A percentile compares a stretch with the other conserved stretches of the same genome.
These are phyloP conservation scores for Peromyscus polionotus DNA, from an alignment of 2,113 vertebrate genomes.

Conservation along the genomic window DNA sequence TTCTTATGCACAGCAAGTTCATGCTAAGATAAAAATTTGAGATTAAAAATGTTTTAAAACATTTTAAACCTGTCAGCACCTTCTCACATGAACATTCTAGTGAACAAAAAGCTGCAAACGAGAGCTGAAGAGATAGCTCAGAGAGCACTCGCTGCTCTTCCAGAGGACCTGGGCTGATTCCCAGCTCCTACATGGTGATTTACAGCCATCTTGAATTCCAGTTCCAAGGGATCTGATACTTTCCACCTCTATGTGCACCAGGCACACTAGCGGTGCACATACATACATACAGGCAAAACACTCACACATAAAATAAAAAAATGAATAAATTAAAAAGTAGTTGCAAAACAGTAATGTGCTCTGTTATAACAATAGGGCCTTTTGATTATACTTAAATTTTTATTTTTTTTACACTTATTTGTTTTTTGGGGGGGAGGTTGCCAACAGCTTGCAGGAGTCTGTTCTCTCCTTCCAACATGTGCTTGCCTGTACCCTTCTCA, in stretches of 20 bases:
- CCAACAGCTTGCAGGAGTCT: background rate
- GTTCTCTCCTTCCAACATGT: background rate
- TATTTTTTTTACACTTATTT: background rate
- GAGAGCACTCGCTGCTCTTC: background rate
- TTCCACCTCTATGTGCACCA: background rate
- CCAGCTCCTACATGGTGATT: background rate
- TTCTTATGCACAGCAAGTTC: conserved; percentile 98
- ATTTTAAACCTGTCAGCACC: conserved; percentile 1
- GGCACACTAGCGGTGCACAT: background rate
- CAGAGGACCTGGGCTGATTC: background rate
- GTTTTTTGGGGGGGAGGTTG: background rate
- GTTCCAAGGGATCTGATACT: background rate
- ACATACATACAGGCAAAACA: background rate
- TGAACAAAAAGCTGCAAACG: background rate
- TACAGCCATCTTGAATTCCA: background rate
- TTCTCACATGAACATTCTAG: conserved; percentile 21
- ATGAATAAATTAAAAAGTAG: background rate
- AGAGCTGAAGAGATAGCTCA: background rate
- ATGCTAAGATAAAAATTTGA: conserved; percentile 81
- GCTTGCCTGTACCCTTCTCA: background rate
- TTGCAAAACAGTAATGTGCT: background rate
- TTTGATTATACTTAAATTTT: conserved; percentile 43
- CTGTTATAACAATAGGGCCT: background rate
- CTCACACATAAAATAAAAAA: background rate
- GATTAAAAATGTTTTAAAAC: conserved; percentile 64